A percentile compares a stretch with the other conserved stretches of the same genome.
These are phyloP conservation scores for Takifugu rubripes DNA, from an alignment of 2,797 vertebrate species.

Conservation along the genomic window DNA sequence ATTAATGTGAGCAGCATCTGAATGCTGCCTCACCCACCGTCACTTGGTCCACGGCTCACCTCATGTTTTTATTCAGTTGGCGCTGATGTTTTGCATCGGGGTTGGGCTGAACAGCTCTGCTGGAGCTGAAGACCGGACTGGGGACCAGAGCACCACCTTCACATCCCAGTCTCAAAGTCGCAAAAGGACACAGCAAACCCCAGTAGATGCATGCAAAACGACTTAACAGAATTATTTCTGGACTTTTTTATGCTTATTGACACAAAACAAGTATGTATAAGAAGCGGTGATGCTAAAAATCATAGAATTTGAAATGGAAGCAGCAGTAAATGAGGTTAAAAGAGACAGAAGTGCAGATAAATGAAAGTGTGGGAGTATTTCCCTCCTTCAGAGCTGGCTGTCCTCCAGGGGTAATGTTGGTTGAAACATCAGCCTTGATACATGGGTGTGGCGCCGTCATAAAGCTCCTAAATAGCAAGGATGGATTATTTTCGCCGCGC, in stretches of 20 bases:
- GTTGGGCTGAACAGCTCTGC: not conserved
- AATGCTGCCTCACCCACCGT: slow-evolving; percentile 42
- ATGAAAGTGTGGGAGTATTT: not conserved
- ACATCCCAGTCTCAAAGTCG: too few species aligned
- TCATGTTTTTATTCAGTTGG: slow-evolving; percentile 16
- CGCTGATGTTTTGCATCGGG: not conserved
- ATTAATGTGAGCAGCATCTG: slow-evolving; percentile 56
- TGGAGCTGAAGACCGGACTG: too few species aligned
- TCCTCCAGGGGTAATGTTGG: not conserved
- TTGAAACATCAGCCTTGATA: not conserved
- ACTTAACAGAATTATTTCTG: not conserved
- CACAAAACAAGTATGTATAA: not conserved
- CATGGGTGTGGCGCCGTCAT: not conserved
- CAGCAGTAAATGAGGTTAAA: too few species aligned
- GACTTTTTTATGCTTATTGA: not conserved
- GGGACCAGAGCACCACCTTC: too few species aligned
- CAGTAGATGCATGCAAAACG: too few species aligned
- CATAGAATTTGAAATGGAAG: too few species aligned
- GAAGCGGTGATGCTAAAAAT: too few species aligned
- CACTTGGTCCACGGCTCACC: slow-evolving; percentile 17
- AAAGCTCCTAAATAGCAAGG: not conserved
- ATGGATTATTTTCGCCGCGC: slow-evolving; percentile 14
- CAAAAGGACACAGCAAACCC: too few species aligned
- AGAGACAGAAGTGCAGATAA: not conserved
- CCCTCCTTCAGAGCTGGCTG: not conserved